Evolutionary conservation across 2,113 vertebrate species (phyloP), one percentile per base, ranked within the genome.

Genomic region (Halcyon senegalensis): DNA sequence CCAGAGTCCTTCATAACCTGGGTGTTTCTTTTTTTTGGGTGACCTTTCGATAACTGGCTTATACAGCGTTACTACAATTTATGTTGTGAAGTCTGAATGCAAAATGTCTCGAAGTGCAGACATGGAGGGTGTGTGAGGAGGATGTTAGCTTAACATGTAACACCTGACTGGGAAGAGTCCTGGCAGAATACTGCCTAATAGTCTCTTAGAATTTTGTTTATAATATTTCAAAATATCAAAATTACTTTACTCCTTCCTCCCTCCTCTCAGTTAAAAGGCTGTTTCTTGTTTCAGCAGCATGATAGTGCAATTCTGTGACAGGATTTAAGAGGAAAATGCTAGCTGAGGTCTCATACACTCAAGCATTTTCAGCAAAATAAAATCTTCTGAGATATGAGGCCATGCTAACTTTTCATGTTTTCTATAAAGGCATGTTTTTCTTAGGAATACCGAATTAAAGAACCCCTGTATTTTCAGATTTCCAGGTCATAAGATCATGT

Each of bases 11-110:
- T 87, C 19, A 48, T 82, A 91, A 87, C 66, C 35, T 62, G 39
- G 5, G 21, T 89, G 55, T 58, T 88, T 80, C 15, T 63, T 66
- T 55, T 55, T 67, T 86, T 48, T 5, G 69, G 14, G 50, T 69
- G 43, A 82, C 79, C 66, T 89, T 92, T 85, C 64, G 66, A 62
- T 87, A 89, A 89, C 23, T 96, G 84, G 43, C 68, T 89, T 82
- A 44, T 62, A 73, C 39, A 89, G 35, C 3, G 0, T 75, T 39
- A 63, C 35, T 30, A 58, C 30, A 43, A 33, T 77, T 88, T 84
- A 39, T 37, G 17, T 60, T 2, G 1, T 81, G 74, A 84, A 50
- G 59, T 33, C 80, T 82, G 41, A 91, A 87, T 50, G 18, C 44
- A 44, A 76, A 84, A 82, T 20, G 9, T 87, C 48, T 88, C 51